A percentile compares a stretch with the other conserved stretches of the same genome.
Evolutionary conservation across 2,888 invertebrate species (phyloP).

Genomic region (Kuschelorhynchus macadamiae): DNA sequence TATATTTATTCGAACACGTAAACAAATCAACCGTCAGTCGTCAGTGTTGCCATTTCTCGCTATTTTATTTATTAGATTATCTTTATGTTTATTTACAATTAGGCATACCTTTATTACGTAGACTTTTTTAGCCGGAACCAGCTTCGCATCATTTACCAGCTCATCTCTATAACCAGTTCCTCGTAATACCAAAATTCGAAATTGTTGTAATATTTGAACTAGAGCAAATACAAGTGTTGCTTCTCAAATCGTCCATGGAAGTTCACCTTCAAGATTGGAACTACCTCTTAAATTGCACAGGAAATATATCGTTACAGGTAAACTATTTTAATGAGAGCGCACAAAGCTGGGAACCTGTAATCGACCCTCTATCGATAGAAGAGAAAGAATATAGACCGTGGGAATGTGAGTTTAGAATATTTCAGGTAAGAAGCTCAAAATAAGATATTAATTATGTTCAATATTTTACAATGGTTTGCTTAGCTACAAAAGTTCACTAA

Average conservation of each 20-base stretch:
- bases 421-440: conserved; percentile 68
- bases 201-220: conserved; percentile 77
- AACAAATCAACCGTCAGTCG: no score
- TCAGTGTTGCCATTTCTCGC: no score
- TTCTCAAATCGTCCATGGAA: conserved; percentile 73
- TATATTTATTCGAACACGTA: no score
- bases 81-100: no score
- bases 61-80: no score
- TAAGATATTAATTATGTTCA: no score
- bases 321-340: conserved; percentile 67
- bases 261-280: conserved; percentile 79
- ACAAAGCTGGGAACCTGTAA: conserved; percentile 84
- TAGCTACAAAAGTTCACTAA: no score
- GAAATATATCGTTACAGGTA: conserved; percentile 69
- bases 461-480: no score
- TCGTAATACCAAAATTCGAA: conserved; percentile 70
- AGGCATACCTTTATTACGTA: no score
- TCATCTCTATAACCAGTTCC: conserved; percentile 30
- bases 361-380: conserved; percentile 80
- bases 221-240: conserved; percentile 73
- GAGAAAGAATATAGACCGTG: conserved; percentile 80
- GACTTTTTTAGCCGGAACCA: conserved; percentile 28
- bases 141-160: conserved; percentile 17
- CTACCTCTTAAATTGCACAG: conserved; percentile 66
- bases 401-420: conserved; percentile 78